These are phyloP conservation scores for Oophaga sylvatica DNA, from an alignment of 2,797 vertebrate species.

Conservation along the genomic window DNA sequence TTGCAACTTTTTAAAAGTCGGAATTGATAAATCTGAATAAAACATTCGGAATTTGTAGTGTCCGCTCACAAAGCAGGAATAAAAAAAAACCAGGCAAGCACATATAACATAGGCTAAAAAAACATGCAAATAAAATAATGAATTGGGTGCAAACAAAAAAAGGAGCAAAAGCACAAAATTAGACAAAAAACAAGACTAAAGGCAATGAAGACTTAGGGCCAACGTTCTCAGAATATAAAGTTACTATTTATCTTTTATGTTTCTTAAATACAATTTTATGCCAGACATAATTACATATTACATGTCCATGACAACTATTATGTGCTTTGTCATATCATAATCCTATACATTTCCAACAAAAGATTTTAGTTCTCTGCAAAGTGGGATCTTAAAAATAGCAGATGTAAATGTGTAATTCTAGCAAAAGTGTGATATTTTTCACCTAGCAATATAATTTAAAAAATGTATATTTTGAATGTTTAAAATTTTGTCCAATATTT, in stretches of 20 bases:
- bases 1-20: too few relatives aligned
- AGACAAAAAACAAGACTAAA: too few relatives aligned
- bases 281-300: background rate
- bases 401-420: constrained; percentile 24
- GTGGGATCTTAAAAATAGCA: constrained; percentile 22
- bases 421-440: constrained; percentile 19
- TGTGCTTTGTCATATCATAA: background rate
- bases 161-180: too few relatives aligned
- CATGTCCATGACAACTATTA: constrained; percentile 7
- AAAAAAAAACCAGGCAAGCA: too few relatives aligned
- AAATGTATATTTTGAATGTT: constrained; percentile 17
- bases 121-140: too few relatives aligned
- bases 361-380: background rate
- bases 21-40: too few relatives aligned
- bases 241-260: background rate
- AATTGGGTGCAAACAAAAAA: too few relatives aligned
- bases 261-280: background rate
- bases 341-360: background rate
- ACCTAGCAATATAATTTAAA: background rate
- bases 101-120: too few relatives aligned
- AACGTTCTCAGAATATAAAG: background rate
- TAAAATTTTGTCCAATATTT: constrained; percentile 4
- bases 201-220: too few relatives aligned
- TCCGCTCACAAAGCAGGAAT: too few relatives aligned
- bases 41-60: too few relatives aligned